A percentile compares a stretch with the other conserved stretches of the same genome.
Evolutionary conservation across 2,797 vertebrate species (phyloP).

Genomic region (Peromyscus aztecus): DNA sequence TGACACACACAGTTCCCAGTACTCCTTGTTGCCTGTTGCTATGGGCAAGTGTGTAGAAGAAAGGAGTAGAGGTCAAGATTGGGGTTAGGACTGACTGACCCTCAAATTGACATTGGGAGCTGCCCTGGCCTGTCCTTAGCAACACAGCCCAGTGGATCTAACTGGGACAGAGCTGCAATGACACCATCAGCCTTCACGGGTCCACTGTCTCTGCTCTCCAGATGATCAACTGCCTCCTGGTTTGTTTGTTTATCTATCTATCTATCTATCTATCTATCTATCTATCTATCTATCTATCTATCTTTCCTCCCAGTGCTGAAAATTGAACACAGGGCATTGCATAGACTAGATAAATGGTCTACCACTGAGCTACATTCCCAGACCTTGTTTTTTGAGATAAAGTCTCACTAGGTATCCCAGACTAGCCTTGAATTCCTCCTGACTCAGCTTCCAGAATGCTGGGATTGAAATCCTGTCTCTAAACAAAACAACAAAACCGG

Average conservation of each 20-base stretch:
- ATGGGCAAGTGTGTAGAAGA: neutral
- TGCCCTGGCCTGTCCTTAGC: slow-evolving; percentile 61
- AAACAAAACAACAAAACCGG: neutral
- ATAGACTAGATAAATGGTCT: neutral
- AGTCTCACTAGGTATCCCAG: neutral
- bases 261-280: no score
- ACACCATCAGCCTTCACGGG: slow-evolving; percentile 42
- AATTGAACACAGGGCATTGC: neutral
- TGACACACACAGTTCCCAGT: neutral
- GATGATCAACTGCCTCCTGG: slow-evolving; percentile 6
- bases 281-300: no score
- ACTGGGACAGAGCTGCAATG: slow-evolving; percentile 59
- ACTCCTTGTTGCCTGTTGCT: neutral
- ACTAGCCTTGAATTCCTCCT: neutral
- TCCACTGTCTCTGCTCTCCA: neutral
- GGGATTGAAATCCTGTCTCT: neutral
- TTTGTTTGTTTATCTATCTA: neutral
- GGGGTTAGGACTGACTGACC: slow-evolving; percentile 46
- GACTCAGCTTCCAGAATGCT: neutral
- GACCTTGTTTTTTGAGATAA: neutral
- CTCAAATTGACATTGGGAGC: slow-evolving; percentile 56
- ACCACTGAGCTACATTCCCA: neutral
- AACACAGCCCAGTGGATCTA: slow-evolving; percentile 66
- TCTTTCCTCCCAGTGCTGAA: neutral
- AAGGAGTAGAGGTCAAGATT: slow-evolving; percentile 20